A percentile compares a stretch with the other conserved stretches of the same genome.
phyloP scores from a whole-genome alignment of 2,888 invertebrate genomes.

The Trachelus stipa region DNA sequence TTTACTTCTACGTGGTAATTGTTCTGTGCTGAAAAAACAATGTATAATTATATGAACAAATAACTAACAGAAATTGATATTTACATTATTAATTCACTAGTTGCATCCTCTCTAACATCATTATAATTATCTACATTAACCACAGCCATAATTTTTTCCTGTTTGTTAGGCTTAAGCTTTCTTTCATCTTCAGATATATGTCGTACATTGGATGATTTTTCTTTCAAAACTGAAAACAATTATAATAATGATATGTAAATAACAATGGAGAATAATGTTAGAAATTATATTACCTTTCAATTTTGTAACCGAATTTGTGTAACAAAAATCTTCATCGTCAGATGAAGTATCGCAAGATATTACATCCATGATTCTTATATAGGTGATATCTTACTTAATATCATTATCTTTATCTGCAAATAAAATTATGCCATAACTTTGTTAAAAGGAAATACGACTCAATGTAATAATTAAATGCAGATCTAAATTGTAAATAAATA shows the following conservation, averaged over 20 bases:
- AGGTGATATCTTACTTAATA: not conserved
- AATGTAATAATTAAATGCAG: not conserved
- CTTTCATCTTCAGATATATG: not conserved
- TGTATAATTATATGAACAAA: not conserved
- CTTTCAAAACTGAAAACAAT: not conserved
- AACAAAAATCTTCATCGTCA: not conserved
- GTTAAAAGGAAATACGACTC: not conserved
- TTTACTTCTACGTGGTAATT: not conserved
- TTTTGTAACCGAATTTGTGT: not conserved
- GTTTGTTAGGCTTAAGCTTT: not conserved
- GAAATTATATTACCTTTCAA: not conserved
- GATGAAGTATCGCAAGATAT: not conserved
- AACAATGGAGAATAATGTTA: not conserved
- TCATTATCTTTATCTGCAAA: not conserved
- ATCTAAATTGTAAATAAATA: not conserved
- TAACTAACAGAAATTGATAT: not conserved
- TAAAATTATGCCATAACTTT: not conserved
- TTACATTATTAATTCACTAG: not conserved
- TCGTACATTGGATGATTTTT: not conserved
- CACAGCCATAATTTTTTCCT: not conserved
- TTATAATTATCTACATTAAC: not conserved
- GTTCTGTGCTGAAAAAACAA: not conserved
- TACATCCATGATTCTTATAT: not conserved
- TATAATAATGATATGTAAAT: not conserved
- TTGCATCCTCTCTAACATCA: not conserved